Base-by-base conservation (phyloP, 2,797 vertebrate species). In the Lycodopsis pacificus region DNA sequence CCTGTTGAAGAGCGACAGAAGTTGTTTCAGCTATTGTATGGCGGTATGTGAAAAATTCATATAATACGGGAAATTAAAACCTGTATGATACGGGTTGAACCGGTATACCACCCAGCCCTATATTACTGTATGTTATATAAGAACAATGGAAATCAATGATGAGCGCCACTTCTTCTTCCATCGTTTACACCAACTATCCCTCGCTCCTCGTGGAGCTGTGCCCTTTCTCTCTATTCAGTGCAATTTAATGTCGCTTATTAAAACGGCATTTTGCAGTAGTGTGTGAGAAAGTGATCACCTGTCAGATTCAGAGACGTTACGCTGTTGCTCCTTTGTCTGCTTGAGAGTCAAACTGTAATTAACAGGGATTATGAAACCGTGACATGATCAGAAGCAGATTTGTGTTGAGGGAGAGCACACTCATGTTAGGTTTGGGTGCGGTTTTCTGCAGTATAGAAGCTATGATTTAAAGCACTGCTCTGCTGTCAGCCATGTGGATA, bases 341-440 rank as follows among this genome's bases (percentile, higher is more conserved):
- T 76, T 65, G 71, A 70, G 22, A 76, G 64, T 71, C 8, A 20
- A 49, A 44, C 72, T 54, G 32, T 83, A 80, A 87, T 89, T 88
- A 88, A 88, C 85, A 73, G 36, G 64, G 57, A 82, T 86, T 66
- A 82, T 48, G 54, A 36, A 82, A 57, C 65, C 61, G 4, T 58
- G 49, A 17, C 46, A 61, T 65, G 79, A 91, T 90, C 72, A 81
- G 54, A 83, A 77, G 74, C 77, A 82, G 78, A 80, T 66, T 83
- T 72, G 67, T 71, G 64, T 79, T 71, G 11, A 34, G 67, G 36
- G 71, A 83, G 32, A 65, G 58, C 25, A 8, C 25, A 10, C 59
- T 77, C 40, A 74, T 73, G 73, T 86, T 65, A 48, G 53, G 51
- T 51, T 49, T 59, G 42, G 70, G 36, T 83, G 83, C 17, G 74